A percentile compares a stretch with the other conserved stretches of the same genome.
Conservation (phyloP, 2,113 vertebrate species). For the Hemichromis elongatus region DNA sequence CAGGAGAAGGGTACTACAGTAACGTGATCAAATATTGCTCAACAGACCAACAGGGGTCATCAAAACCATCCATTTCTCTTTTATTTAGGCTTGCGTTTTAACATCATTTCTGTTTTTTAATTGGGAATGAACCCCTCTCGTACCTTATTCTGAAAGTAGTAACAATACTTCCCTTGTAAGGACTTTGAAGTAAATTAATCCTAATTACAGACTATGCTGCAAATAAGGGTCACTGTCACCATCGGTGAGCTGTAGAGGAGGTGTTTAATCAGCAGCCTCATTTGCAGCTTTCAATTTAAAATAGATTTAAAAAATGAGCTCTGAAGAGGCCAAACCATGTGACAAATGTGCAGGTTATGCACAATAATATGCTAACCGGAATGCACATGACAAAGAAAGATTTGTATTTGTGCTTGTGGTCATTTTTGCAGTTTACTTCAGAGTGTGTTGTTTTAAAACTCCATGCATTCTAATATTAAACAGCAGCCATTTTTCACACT, state of each 20-base stretch:
- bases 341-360: neutral
- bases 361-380: neutral
- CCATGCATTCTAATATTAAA: neutral
- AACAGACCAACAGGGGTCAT: neutral
- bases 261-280: neutral
- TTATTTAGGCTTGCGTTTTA: neutral
- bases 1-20: neutral
- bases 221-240: neutral
- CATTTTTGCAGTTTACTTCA: neutral
- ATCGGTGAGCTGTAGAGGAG: neutral
- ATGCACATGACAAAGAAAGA: neutral
- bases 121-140: neutral
- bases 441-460: neutral
- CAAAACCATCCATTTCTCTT: neutral
- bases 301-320: neutral
- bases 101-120: neutral
- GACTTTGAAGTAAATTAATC: neutral
- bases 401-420: neutral
- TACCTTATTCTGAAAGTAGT: neutral
- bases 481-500: neutral
- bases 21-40: neutral
- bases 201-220: neutral
- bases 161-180: neutral
- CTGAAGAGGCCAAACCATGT: neutral
- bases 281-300: neutral